These are phyloP conservation scores for Drosophila watanabei DNA, from an alignment of 1,140 invertebrate species.

Conservation along the genomic window DNA sequence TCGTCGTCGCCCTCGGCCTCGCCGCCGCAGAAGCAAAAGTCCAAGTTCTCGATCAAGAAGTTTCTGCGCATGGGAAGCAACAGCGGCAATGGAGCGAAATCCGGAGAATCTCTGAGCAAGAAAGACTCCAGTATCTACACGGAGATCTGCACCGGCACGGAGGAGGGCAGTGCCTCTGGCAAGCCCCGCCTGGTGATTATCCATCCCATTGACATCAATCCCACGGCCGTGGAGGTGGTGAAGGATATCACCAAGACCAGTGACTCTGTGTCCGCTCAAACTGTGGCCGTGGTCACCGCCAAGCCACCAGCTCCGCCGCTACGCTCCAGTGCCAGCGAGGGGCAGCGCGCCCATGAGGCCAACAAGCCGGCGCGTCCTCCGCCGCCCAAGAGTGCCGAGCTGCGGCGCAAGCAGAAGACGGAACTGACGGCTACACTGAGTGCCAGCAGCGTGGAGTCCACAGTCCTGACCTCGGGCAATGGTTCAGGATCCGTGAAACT, in stretches of 20 bases:
- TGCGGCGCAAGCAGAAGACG: constrained; percentile 88
- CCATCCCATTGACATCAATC: constrained; percentile 94
- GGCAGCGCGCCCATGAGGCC: constrained; percentile 86
- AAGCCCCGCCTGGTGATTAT: constrained; percentile 93
- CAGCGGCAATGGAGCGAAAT: constrained; percentile 61
- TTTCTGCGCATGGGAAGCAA: constrained; percentile 90
- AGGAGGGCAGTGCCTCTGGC: constrained; percentile 61
- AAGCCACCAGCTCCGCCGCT: constrained; percentile 87
- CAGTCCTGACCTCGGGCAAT: constrained; percentile 13
- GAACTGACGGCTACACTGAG: constrained; percentile 69
- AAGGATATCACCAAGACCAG: constrained; percentile 87
- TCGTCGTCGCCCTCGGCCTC: constrained; percentile 49
- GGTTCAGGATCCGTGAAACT: constrained; percentile 73
- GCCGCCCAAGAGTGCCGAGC: constrained; percentile 89
- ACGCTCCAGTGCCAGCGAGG: constrained; percentile 76
- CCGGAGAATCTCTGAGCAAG: constrained; percentile 69
- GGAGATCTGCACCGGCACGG: constrained; percentile 79
- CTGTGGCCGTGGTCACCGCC: constrained; percentile 85
- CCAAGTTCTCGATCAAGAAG: constrained; percentile 93
- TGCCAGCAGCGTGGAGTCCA: constrained; percentile 66
- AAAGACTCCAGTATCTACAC: constrained; percentile 78
- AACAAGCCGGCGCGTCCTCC: constrained; percentile 90
- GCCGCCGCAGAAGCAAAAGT: constrained; percentile 89
- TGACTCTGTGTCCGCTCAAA: constrained; percentile 78
- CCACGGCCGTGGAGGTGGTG: constrained; percentile 91